phyloP scores from a whole-genome alignment of 2,797 vertebrate species.

The Crenuchus spilurus region DNA sequence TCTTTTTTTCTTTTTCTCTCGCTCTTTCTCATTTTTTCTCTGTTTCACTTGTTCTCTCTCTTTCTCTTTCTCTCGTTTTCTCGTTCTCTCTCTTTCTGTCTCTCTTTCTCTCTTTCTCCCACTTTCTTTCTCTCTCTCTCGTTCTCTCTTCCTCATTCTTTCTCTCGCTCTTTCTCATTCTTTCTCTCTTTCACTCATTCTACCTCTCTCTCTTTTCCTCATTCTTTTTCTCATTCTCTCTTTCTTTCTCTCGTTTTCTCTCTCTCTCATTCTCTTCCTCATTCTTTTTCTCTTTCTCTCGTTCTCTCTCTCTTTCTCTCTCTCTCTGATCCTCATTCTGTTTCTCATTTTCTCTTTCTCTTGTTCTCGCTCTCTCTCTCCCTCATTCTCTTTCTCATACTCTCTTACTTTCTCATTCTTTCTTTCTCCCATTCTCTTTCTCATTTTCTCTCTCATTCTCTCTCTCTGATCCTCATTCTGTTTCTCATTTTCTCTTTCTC shows the following conservation, averaged over 20 bases:
- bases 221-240: not conserved
- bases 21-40: no score
- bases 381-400: no score
- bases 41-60: no score
- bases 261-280: not conserved
- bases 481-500: not conserved
- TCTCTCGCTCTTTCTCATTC: not conserved
- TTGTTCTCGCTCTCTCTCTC: not conserved
- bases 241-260: not conserved
- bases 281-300: not conserved
- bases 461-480: slow-evolving; percentile 25
- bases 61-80: no score
- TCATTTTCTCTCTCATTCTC: not conserved
- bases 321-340: slow-evolving; percentile 25
- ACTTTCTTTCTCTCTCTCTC: no score
- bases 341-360: not conserved
- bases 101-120: no score
- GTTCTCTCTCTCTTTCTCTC: not conserved
- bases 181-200: no score
- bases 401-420: not conserved
- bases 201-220: not conserved
- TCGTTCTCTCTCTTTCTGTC: no score
- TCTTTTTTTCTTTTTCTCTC: no score
- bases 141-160: not conserved
- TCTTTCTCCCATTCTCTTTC: not conserved